Evolutionary conservation across 2,797 vertebrate genomes (phyloP).

Genomic region (Pempheris klunzingeri): DNA sequence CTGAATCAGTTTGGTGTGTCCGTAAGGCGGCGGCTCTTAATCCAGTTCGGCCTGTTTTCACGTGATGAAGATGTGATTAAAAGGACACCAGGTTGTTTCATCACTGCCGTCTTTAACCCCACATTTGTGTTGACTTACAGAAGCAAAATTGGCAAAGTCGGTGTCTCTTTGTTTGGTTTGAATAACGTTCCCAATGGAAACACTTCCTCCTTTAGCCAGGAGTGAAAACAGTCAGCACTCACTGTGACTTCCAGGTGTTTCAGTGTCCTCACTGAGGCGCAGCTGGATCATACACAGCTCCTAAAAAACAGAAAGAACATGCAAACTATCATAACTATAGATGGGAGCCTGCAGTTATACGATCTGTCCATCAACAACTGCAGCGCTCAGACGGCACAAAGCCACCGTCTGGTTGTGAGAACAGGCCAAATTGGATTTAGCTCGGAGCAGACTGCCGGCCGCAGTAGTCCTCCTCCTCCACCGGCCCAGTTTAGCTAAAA

Average conservation of each 20-base stretch:
- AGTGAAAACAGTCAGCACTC: background rate
- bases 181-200: background rate
- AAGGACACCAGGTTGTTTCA: background rate
- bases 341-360: background rate
- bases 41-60: slow-evolving; percentile 13
- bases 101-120: background rate
- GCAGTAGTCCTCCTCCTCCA: background rate
- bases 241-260: background rate
- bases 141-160: background rate
- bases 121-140: background rate
- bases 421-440: background rate
- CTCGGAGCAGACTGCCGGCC: background rate
- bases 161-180: background rate
- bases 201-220: background rate
- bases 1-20: background rate
- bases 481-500: background rate
- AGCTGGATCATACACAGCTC: background rate
- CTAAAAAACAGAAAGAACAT: background rate
- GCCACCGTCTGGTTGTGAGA: background rate
- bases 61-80: too few species aligned
- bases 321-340: background rate
- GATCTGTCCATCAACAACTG: background rate
- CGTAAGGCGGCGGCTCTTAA: background rate
- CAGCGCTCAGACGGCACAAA: background rate
- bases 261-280: accelerated